These are phyloP conservation scores for Alauda arvensis DNA, from an alignment of 2,797 vertebrate genomes.

Conservation along the genomic window DNA sequence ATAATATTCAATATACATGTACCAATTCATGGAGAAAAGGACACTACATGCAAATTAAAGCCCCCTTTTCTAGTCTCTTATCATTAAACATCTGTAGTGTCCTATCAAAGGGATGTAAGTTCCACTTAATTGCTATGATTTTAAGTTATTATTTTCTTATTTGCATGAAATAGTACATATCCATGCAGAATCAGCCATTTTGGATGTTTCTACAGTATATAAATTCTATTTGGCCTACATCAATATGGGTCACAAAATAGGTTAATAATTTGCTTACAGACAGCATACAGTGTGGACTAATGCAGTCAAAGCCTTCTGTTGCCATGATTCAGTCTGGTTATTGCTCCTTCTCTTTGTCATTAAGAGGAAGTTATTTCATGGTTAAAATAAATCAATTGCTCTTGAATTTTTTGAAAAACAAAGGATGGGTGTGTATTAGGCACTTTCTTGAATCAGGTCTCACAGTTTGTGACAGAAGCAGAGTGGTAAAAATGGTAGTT, in stretches of 20 bases:
- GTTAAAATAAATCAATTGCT: background rate
- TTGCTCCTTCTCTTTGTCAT: background rate
- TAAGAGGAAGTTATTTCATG: background rate
- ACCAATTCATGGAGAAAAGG: background rate
- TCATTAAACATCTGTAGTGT: background rate
- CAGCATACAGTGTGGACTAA: too few species aligned
- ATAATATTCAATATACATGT: background rate
- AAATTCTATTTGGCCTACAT: background rate
- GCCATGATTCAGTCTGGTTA: background rate
- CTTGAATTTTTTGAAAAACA: background rate
- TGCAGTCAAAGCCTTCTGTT: background rate
- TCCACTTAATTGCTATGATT: background rate
- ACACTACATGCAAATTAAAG: background rate
- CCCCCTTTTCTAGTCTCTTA: background rate
- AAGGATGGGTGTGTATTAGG: fast-evolving
- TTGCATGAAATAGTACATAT: background rate
- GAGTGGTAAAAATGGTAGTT: background rate
- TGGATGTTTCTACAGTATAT: background rate
- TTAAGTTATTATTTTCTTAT: background rate
- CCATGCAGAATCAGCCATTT: background rate
- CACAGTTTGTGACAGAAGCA: background rate
- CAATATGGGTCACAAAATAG: background rate
- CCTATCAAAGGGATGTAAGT: background rate
- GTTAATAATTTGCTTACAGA: background rate
- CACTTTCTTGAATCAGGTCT: background rate